Conservation (phyloP, 2,888 invertebrate genomes). For the Meghimatium bilineatum region DNA sequence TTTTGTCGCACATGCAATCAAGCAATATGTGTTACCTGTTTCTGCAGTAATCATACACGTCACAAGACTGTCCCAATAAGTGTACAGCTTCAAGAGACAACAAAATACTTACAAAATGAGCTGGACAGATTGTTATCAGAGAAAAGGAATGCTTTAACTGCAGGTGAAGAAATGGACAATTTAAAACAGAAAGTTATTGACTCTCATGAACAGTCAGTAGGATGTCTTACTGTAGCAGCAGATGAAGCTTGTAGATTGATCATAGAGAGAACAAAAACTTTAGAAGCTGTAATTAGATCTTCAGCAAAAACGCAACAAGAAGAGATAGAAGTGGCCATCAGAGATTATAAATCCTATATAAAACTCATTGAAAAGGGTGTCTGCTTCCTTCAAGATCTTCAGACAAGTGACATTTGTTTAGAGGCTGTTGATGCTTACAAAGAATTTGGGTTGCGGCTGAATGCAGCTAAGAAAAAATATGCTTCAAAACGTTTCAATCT, state of each 20-base stretch:
- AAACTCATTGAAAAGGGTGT: constrained; percentile 57
- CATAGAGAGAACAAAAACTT: constrained; percentile 54
- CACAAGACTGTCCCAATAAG: constrained; percentile 64
- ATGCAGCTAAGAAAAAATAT: constrained; percentile 26
- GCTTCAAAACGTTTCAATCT: constrained; percentile 21
- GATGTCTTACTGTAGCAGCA: constrained; percentile 56
- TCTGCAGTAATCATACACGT: constrained; percentile 62
- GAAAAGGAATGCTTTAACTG: constrained; percentile 52
- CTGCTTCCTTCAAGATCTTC: constrained; percentile 63
- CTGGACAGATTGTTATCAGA: constrained; percentile 59
- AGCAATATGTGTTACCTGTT: constrained; percentile 66
- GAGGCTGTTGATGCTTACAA: constrained; percentile 62
- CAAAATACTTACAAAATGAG: constrained; percentile 61
- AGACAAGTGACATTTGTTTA: constrained; percentile 67
- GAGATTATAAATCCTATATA: constrained; percentile 25
- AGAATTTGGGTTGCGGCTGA: constrained; percentile 37
- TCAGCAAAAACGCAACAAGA: constrained; percentile 55
- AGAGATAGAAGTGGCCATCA: constrained; percentile 36
- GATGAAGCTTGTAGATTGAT: constrained; percentile 55
- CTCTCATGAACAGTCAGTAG: constrained; percentile 54
- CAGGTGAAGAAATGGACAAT: constrained; percentile 55
- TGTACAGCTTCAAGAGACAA: constrained; percentile 60
- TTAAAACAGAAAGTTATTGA: constrained; percentile 55
- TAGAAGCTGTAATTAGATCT: constrained; percentile 55
- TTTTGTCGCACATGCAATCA: constrained; percentile 65